phyloP scores from a whole-genome alignment of 2,888 invertebrate species.

The Limnephilus lunatus region DNA sequence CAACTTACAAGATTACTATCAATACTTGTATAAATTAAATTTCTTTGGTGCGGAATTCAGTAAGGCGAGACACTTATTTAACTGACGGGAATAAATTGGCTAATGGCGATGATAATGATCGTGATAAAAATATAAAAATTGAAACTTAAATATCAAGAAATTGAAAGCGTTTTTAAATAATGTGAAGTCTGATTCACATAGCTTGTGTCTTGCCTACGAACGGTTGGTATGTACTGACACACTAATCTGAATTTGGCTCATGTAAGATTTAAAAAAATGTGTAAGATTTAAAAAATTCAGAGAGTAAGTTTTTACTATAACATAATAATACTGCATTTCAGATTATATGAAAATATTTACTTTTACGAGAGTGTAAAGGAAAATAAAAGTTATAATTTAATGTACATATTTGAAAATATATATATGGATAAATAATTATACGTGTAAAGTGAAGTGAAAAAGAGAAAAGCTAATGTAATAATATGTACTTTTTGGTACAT shows the following conservation, averaged over 20 bases:
- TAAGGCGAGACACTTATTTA: background rate
- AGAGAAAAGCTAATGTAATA: too few relatives aligned
- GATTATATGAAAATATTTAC: too few relatives aligned
- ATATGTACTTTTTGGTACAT: too few relatives aligned
- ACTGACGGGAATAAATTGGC: background rate
- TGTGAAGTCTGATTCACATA: background rate
- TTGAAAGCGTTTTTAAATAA: conserved; percentile 2
- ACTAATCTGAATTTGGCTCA: background rate
- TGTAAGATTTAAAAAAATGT: background rate
- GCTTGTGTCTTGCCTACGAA: background rate
- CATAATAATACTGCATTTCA: too few relatives aligned
- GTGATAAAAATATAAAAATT: background rate
- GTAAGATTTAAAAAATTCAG: too few relatives aligned
- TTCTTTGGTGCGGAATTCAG: background rate
- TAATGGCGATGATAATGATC: background rate
- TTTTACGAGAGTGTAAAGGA: too few relatives aligned
- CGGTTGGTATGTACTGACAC: background rate
- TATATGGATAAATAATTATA: too few relatives aligned
- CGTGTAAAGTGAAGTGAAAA: too few relatives aligned
- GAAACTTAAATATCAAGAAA: background rate
- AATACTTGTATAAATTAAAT: background rate
- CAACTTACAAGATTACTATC: background rate
- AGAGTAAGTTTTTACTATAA: too few relatives aligned
- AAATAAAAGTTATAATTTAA: too few relatives aligned
- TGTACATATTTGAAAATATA: too few relatives aligned